Evolutionary conservation across 92 coral and sea anemone genomes (phyloP), one percentile per base, ranked within the genome.

Genomic region (Actinostola sp.): DNA sequence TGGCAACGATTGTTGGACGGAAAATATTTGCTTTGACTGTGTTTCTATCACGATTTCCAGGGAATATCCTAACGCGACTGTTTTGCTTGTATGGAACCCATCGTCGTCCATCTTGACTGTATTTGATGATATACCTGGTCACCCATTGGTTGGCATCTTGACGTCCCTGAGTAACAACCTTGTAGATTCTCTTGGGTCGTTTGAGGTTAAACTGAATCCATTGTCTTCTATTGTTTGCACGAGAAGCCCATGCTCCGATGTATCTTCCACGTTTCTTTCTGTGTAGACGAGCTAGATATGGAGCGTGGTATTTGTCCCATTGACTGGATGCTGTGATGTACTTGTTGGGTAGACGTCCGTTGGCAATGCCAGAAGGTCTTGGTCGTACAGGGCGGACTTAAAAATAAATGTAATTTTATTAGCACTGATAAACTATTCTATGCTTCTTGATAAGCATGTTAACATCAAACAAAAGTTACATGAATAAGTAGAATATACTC

Each of bases 131-230:
- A 45, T 57, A 85, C 33, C 78, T 85, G 14, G 85, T 89, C 31
- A 89, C 94, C 72, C 81, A 89, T 45, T 89, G 94, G 20, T 73
- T 77, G 14, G 82, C 84, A 34, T 89, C 94, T 21, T 72, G 71
- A 7, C 94, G 82, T 19, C 94, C 94, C 50, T 89, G 94, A 4
- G 79, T 81, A 6, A 72, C 90, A 44, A 89, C 55, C 86, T 85
- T 89, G 33, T 75, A 66, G 56, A 89, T 51, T 45, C 71, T 45
- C 64, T 64, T 73, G 28, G 78, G 76, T 50, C 72, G 59, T 28
- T 52, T 76, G 3, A 89, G 75, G 56, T 89, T 71, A 34, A 71
- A 70, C 72, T 89, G 86, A n/a, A 89, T 71, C 94, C 94, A 89
- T 56, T 89, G 91, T 32, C 67, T 75, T 0, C 73, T 52, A 79